Percentiles rank a stretch among this genome's conserved stretches.
Evolutionary conservation across 2,797 vertebrate species (phyloP).

Genomic region (Alfaro cultratus): DNA sequence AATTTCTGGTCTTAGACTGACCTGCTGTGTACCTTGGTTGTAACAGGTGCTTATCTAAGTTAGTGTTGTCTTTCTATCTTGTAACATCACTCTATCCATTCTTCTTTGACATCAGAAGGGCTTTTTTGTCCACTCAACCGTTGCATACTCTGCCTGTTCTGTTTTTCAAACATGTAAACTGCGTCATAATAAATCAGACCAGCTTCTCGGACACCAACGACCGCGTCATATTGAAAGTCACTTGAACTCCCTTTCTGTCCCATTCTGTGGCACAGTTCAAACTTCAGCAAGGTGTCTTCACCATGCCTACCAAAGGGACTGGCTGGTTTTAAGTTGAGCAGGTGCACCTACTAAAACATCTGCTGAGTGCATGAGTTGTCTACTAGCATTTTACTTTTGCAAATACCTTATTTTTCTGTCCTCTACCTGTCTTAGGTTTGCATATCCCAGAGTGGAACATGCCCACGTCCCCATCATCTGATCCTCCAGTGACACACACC

Average conservation of each 20-base stretch:
- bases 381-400: neutral
- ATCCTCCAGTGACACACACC: constrained; percentile 82
- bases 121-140: neutral
- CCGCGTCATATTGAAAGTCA: neutral
- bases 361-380: neutral
- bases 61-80: neutral
- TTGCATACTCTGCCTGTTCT: neutral
- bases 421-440: constrained; percentile 72
- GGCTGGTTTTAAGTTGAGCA: neutral
- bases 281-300: neutral
- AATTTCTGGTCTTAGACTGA: neutral
- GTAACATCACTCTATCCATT: neutral
- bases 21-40: neutral
- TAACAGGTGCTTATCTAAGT: neutral
- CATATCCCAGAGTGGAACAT: constrained; percentile 84
- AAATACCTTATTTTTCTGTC: neutral
- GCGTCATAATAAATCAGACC: neutral
- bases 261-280: neutral
- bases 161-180: neutral
- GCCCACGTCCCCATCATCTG: constrained; percentile 79
- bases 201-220: neutral
- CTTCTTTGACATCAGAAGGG: neutral
- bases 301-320: neutral
- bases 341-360: neutral
- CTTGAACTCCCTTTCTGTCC: neutral